A percentile compares a stretch with the other conserved stretches of the same genome.
Evolutionary conservation across 2,113 vertebrate species (phyloP).

Genomic region (Indicator indicator): DNA sequence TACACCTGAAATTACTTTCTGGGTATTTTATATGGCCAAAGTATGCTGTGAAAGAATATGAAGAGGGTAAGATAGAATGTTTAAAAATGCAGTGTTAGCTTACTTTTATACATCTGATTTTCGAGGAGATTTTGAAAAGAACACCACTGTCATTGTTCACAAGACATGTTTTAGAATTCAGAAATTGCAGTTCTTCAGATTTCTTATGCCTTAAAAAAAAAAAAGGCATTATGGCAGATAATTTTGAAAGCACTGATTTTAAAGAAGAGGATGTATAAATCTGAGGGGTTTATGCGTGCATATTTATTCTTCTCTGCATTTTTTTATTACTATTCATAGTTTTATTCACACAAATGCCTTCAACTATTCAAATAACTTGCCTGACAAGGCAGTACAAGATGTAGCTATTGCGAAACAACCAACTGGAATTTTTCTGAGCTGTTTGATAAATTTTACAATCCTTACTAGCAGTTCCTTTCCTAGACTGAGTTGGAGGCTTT

Average conservation of each 20-base stretch:
- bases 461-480: not conserved
- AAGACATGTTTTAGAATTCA: not conserved
- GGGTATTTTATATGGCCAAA: not conserved
- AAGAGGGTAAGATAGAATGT: not conserved
- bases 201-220: not conserved
- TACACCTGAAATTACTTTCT: not conserved
- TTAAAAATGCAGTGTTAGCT: not conserved
- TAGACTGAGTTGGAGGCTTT: not conserved
- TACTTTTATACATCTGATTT: not conserved
- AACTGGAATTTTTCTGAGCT: not conserved
- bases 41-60: not conserved
- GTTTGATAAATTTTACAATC: not conserved
- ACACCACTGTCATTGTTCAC: not conserved
- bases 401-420: not conserved
- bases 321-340: not conserved
- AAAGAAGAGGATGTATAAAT: not conserved
- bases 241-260: not conserved
- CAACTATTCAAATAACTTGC: not conserved
- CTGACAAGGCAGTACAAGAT: not conserved
- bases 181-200: not conserved
- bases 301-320: not conserved
- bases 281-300: not conserved
- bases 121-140: not conserved
- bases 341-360: not conserved
- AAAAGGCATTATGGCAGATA: not conserved